Base-by-base conservation (phyloP, 2,888 invertebrate genomes). In the Electrophaes corylata region DNA sequence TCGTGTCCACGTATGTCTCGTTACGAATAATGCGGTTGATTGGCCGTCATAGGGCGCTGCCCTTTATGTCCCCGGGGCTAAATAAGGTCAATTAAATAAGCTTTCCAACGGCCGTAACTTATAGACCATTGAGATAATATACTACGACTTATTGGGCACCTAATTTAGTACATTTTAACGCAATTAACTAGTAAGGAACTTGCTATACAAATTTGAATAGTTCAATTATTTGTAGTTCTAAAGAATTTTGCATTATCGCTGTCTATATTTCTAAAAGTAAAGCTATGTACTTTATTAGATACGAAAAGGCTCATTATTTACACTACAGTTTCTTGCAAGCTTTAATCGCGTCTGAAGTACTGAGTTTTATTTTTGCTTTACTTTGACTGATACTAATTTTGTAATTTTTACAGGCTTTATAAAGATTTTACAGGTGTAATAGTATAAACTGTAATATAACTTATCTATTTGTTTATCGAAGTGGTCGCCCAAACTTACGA, bases 401-500 rank as follows among this genome's bases (percentile, higher is more conserved):
- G 12, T 44, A 35, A 35, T 37, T 14, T 37, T 16, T 16, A 37
- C 37, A 37, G 37, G 8, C 1, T 37, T 37, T 37, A 10, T 54
- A 43, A 43, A 55, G 55, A 31, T 40, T 40, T 47, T 43, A 43
- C 48, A 45, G 55, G 48, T 29, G 10, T 46, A 40, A 20, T n/a
- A 29, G n/a, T n/a, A 16, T 10, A 19, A 1, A 5, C 35, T 16
- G n/a, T 44, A 18, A 44, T 5, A 31, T 40, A 4, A 33, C 23
- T 39, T 48, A 16, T 49, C n/a, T 46, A 16, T 74, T 63, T 73
- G 55, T 73, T 66, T 56, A 67, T 64, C 20, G 55, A 72, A 96
- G 96, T 96, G 80, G 96, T 96, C 70, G 93, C 95, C 61, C 96
- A 96, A 88, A 94, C 94, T 76, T 96, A 96, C 88, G 96, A 96